phyloP scores from a whole-genome alignment of 2,797 vertebrate genomes.

The Pseudochaenichthys georgianus region DNA sequence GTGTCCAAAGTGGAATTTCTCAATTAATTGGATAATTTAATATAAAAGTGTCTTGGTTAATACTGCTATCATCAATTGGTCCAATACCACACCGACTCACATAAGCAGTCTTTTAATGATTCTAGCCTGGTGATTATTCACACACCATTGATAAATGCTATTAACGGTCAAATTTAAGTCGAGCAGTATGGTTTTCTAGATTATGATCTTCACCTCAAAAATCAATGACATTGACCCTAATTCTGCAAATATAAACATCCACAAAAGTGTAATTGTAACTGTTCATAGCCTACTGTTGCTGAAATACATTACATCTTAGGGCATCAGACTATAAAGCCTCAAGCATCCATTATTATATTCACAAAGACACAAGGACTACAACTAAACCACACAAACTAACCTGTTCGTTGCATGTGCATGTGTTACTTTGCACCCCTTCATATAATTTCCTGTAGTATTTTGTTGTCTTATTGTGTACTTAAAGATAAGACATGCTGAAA shows the following conservation, averaged over 20 bases:
- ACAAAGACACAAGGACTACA: too few species aligned
- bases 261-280: neutral
- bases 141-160: neutral
- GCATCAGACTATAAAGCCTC: too few species aligned
- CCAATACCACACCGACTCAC: accelerated
- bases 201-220: neutral
- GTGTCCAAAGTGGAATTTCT: accelerated
- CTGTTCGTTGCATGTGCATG: too few species aligned
- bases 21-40: too few species aligned
- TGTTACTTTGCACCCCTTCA: too few species aligned
- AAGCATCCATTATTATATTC: too few species aligned
- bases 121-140: too few species aligned
- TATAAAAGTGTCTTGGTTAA: accelerated
- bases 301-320: neutral
- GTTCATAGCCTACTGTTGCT: neutral
- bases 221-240: neutral
- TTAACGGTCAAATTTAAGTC: neutral
- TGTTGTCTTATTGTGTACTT: too few species aligned
- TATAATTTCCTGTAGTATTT: too few species aligned
- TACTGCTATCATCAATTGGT: accelerated
- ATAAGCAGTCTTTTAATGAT: neutral
- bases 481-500: too few species aligned
- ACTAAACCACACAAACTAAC: too few species aligned
- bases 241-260: too few species aligned
- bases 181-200: neutral